Evolutionary conservation across 2,888 invertebrate genomes (phyloP), one percentile per base, ranked within the genome.

Genomic region (Tribolium freemani): DNA sequence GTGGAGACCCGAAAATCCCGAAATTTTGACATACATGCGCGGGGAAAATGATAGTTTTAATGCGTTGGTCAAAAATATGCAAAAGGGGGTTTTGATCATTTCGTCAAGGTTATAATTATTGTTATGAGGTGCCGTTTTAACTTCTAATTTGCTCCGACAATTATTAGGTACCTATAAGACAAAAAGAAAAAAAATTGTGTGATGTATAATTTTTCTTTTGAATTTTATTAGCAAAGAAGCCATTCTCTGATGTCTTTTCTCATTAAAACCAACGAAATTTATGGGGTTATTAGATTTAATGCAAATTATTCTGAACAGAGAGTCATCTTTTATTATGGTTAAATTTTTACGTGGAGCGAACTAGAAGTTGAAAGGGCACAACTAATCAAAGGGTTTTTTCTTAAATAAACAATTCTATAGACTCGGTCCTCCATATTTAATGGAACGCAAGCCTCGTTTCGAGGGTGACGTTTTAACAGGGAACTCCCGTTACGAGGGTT

Each of bases 401-500:
- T 26, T 26, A 16, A 16, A 38, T n/a, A 38, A 38, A 9, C 0
- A 38, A 6, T 9, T 38, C 38, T n/a, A n/a, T n/a, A 91, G 94
- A 67, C 86, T 92, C 76, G 94, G 93, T 9, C 89, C 90, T 26
- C 95, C 95, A 0, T 95, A 92, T 84, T 87, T 94, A 46, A 89
- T 90, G 83, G 86, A 89, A 81, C 89, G 88, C 74, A 84, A 86
- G 64, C 86, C 90, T 0, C 87, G 88, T 74, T 76, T 80, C 38
- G 90, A 91, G 16, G 91, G 91, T n/a, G 89, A 91, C 83, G 83
- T 87, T 1, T 81, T 90, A 26, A 89, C 88, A 63, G 95, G 94
- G 0, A 96, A 95, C 81, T 93, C 91, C 76, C 89, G 92, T 57
- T 96, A 90, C 83, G 94, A 95, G 84, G 97, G 97, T 0, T 99